A percentile compares a stretch with the other conserved stretches of the same genome.
Evolutionary conservation across 53 echinoderm and acorn worm species (phyloP).

Genomic region (Astropecten irregularis): DNA sequence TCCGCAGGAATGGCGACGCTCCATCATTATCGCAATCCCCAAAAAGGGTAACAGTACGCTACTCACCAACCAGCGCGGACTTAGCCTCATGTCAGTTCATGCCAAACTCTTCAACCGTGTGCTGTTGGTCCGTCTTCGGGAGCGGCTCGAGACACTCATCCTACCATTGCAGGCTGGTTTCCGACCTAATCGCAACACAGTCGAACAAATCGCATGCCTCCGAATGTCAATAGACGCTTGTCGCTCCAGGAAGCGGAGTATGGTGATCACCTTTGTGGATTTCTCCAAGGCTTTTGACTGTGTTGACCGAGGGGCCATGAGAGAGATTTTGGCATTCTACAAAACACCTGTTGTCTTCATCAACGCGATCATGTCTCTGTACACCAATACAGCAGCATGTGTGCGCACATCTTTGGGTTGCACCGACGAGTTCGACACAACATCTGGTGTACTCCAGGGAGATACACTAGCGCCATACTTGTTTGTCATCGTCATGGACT

Average conservation of each 20-base stretch:
- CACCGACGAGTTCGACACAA: no score
- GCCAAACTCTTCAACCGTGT: conserved; percentile 32
- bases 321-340: background rate
- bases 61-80: conserved; percentile 53
- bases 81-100: conserved; percentile 38
- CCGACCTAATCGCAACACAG: conserved; percentile 29
- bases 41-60: conserved; percentile 27
- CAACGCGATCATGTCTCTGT: no score
- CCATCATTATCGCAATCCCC: conserved; percentile 42
- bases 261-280: conserved; percentile 38
- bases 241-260: conserved; percentile 26
- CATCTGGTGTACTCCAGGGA: no score
- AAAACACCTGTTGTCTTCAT: background rate
- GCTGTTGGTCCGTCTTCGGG: conserved; percentile 8
- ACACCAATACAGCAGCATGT: no score
- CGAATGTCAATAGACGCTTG: conserved; percentile 49
- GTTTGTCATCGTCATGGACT: no score
- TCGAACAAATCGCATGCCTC: conserved; percentile 45
- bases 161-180: conserved; percentile 44
- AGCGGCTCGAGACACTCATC: conserved; percentile 40
- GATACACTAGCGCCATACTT: no score
- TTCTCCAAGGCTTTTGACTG: conserved; percentile 28
- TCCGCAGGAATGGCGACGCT: conserved; percentile 31
- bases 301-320: background rate
- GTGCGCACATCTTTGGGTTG: no score